phyloP scores from a whole-genome alignment of 92 coral and sea anemone genomes.

The Palythoa caribaeorum region DNA sequence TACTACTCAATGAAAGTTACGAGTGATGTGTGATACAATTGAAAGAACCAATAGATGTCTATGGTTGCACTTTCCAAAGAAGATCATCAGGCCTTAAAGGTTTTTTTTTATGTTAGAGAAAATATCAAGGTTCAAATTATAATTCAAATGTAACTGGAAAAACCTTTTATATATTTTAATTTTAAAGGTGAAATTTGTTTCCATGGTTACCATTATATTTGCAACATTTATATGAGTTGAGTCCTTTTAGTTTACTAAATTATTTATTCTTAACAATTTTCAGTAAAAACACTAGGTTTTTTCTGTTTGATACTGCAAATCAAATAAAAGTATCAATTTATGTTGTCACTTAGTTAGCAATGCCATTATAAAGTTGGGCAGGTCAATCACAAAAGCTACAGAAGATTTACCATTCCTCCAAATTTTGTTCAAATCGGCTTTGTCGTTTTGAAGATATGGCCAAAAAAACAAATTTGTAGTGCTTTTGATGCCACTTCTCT shows the following conservation, averaged over 20 bases:
- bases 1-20: no score
- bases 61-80: no score
- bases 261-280: background rate
- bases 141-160: background rate
- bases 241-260: background rate
- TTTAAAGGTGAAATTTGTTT: background rate
- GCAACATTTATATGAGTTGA: background rate
- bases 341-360: background rate
- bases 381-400: background rate
- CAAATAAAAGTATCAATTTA: no score
- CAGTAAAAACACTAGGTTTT: background rate
- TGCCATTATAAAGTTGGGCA: background rate
- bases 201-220: background rate
- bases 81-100: no score
- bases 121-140: no score
- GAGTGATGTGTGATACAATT: no score
- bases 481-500: background rate
- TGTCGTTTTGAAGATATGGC: background rate
- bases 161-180: no score
- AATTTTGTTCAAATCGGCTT: background rate
- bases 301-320: background rate
- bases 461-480: background rate
- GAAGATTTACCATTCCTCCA: background rate
- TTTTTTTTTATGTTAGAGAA: no score
- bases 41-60: no score